Evolutionary conservation across 2,797 vertebrate species (phyloP).

Genomic region (Dicrostonyx torquatus): DNA sequence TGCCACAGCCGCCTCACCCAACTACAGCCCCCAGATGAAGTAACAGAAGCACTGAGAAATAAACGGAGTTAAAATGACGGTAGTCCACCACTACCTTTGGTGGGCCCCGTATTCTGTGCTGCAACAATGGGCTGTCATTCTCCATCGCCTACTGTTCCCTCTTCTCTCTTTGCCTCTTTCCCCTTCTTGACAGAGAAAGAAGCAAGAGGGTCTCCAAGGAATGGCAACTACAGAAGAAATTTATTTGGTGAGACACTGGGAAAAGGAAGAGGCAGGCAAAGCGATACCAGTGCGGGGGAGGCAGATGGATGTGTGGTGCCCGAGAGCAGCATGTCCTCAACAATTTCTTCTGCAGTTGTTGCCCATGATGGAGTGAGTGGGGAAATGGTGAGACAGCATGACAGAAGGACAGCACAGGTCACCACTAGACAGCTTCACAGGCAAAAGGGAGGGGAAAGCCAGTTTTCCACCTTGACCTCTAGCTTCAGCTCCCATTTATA

Average conservation of each 20-base stretch:
- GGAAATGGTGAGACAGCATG: conserved; percentile 56
- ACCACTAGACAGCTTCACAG: conserved; percentile 58
- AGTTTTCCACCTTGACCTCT: conserved; percentile 30
- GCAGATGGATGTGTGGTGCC: conserved; percentile 48
- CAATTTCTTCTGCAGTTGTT: conserved; percentile 70
- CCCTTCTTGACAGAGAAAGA: conserved; percentile 71
- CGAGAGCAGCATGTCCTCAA: conserved; percentile 49
- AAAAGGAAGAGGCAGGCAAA: conserved; percentile 53
- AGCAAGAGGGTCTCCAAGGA: conserved; percentile 73
- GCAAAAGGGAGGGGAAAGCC: conserved; percentile 57
- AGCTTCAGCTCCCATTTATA: conserved; percentile 39
- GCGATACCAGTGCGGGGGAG: conserved; percentile 13
- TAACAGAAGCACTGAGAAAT: conserved; percentile 75
- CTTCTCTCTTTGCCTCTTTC: conserved; percentile 73
- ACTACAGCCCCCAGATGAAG: conserved; percentile 59
- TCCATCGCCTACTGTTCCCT: conserved; percentile 69
- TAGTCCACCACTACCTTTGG: conserved; percentile 68
- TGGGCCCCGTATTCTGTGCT: conserved; percentile 75
- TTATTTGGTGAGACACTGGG: conserved; percentile 53
- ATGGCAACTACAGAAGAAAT: conserved; percentile 71
- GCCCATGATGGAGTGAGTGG: conserved; percentile 65
- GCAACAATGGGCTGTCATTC: conserved; percentile 67
- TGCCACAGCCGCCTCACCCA: conserved; percentile 52
- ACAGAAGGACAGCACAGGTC: conserved; percentile 70
- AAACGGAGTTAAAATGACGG: conserved; percentile 68